A percentile compares a stretch with the other conserved stretches of the same genome.
These are phyloP conservation scores for Thalassaphorura encarpata DNA, from an alignment of 1,140 invertebrate genomes.

Conservation along the genomic window DNA sequence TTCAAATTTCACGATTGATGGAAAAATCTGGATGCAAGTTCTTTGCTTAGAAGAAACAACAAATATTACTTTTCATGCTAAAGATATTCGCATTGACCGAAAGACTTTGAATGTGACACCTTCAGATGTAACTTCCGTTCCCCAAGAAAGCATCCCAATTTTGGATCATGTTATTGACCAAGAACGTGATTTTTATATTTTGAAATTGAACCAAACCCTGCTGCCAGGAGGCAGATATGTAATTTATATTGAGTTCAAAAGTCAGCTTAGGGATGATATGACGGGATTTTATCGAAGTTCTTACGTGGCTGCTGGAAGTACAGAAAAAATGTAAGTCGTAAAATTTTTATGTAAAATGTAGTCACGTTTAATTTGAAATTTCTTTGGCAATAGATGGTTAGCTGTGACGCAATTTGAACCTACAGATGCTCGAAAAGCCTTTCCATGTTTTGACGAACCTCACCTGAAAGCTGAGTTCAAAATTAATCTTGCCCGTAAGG, in stretches of 20 bases:
- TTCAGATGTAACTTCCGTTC: too few relatives aligned
- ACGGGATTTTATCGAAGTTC: constrained; percentile 1
- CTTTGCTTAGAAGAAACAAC: too few relatives aligned
- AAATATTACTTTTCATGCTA: too few relatives aligned
- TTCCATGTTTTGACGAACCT: constrained; percentile 58
- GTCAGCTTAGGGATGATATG: not conserved
- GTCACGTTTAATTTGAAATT: not conserved
- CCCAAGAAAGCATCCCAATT: too few relatives aligned
- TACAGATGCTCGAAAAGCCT: constrained; percentile 48
- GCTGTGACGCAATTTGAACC: constrained; percentile 40
- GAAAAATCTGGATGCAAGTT: too few relatives aligned
- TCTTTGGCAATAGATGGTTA: constrained; percentile 2
- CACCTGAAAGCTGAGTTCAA: constrained; percentile 48
- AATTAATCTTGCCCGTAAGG: constrained; percentile 47
- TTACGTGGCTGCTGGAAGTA: too few relatives aligned
- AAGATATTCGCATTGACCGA: too few relatives aligned
- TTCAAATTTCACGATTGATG: too few relatives aligned
- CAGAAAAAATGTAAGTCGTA: too few relatives aligned
- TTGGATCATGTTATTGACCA: too few relatives aligned
- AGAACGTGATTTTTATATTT: constrained; percentile 8
- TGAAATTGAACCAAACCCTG: constrained; percentile 2
- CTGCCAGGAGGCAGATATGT: constrained; percentile 4
- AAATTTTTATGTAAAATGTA: too few relatives aligned
- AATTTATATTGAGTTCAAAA: constrained; percentile 1
- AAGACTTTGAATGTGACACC: too few relatives aligned